Conservation (phyloP, 2,113 vertebrate genomes). For the Brachyhypopomus gauderio region DNA sequence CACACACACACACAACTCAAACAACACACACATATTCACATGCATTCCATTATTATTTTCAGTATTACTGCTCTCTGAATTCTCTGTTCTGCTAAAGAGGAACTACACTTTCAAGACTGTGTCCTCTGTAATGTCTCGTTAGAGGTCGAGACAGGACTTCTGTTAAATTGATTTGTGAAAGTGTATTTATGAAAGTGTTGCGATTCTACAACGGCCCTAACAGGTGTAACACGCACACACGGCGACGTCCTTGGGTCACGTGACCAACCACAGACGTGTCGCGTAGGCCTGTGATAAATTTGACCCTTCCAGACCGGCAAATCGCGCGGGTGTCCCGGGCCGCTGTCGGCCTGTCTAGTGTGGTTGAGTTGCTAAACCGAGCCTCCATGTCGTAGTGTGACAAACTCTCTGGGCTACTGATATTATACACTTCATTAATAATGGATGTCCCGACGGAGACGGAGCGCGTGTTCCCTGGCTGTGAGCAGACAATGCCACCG, state of each 20-base stretch:
- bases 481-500: slow-evolving; percentile 24
- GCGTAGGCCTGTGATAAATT: background rate
- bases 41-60: background rate
- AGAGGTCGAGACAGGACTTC: too few relatives aligned
- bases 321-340: too few relatives aligned
- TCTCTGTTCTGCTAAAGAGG: background rate
- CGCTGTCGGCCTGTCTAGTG: background rate
- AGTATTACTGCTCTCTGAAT: background rate
- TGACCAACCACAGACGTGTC: background rate
- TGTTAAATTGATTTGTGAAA: too few relatives aligned
- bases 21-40: background rate
- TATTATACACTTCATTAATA: slow-evolving; percentile 51
- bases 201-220: too few relatives aligned
- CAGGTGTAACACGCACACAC: too few relatives aligned
- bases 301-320: background rate
- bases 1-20: slow-evolving; percentile 8
- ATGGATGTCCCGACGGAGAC: slow-evolving; percentile 38
- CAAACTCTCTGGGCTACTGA: slow-evolving; percentile 33
- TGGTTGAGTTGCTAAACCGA: background rate
- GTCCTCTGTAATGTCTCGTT: too few relatives aligned
- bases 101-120: too few relatives aligned
- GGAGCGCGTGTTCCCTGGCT: too few relatives aligned
- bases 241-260: too few relatives aligned
- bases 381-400: background rate
- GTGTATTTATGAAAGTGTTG: too few relatives aligned